Conservation (phyloP, 2,113 vertebrate species). For the Mustelus asterias region DNA sequence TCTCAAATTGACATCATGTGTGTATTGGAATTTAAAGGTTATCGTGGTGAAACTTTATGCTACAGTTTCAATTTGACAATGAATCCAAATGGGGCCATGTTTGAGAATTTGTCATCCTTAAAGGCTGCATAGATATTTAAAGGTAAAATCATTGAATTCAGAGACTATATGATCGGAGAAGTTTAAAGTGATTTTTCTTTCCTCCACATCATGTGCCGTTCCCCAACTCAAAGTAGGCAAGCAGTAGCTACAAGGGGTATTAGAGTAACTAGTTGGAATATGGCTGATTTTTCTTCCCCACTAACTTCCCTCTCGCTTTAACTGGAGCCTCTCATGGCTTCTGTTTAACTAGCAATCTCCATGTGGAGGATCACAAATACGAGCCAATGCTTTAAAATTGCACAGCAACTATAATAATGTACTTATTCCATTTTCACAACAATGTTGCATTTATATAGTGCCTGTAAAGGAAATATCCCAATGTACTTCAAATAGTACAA, state of each 20-base stretch:
- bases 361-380: neutral
- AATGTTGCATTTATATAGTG: neutral
- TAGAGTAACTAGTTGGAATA: neutral
- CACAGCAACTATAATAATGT: neutral
- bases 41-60: neutral
- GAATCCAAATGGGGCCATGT: neutral
- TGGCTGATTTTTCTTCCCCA: neutral
- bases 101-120: neutral
- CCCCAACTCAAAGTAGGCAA: neutral
- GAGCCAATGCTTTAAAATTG: neutral
- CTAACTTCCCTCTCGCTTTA: neutral
- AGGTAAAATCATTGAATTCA: neutral
- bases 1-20: neutral
- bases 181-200: neutral
- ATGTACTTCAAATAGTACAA: neutral
- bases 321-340: neutral
- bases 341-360: neutral
- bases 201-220: neutral
- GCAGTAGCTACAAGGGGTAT: neutral
- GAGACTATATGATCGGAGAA: neutral
- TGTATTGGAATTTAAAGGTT: neutral
- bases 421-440: neutral
- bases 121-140: neutral
- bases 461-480: neutral
- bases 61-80: neutral